A percentile compares a stretch with the other conserved stretches of the same genome.
phyloP scores from a whole-genome alignment of 2,797 vertebrate species.

The Echiichthys vipera region DNA sequence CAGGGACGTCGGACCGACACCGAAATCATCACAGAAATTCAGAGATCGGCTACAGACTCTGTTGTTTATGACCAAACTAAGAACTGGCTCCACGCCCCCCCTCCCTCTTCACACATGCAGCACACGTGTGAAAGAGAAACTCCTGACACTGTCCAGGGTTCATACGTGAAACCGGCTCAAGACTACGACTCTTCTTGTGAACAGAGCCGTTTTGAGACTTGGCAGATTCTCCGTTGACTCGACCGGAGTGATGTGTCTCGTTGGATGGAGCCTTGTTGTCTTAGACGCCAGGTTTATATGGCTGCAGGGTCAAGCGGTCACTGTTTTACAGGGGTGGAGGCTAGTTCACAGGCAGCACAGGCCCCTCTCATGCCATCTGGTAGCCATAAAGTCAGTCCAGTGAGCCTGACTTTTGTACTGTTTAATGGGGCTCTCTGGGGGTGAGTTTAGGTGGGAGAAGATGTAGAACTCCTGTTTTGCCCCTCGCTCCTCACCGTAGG shows the following conservation, averaged over 20 bases:
- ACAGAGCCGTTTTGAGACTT: too few relatives aligned
- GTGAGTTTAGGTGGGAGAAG: conserved; percentile 71
- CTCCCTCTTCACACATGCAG: too few relatives aligned
- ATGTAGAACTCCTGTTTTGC: conserved; percentile 63
- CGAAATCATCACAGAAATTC: too few relatives aligned
- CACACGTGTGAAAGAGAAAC: too few relatives aligned
- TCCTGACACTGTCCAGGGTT: too few relatives aligned
- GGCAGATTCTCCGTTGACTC: conserved; percentile 56
- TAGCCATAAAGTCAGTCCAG: conserved; percentile 86
- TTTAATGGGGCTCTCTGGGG: conserved; percentile 73
- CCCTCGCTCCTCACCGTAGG: conserved; percentile 72
- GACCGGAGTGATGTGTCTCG: conserved; percentile 17
- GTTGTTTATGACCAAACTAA: too few relatives aligned
- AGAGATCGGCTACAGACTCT: too few relatives aligned
- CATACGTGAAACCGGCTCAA: too few relatives aligned
- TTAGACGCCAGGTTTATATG: conserved; percentile 82
- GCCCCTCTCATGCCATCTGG: conserved; percentile 89
- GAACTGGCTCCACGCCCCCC: too few relatives aligned
- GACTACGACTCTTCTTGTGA: not conserved
- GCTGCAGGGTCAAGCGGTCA: conserved; percentile 88
- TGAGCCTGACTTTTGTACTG: conserved; percentile 78
- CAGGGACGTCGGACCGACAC: too few relatives aligned
- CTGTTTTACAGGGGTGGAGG: conserved; percentile 79
- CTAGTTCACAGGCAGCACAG: conserved; percentile 78
- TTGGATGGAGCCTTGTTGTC: conserved; percentile 70